These are phyloP conservation scores for Drosophila monieri DNA, from an alignment of 2,888 invertebrate species.

Conservation along the genomic window DNA sequence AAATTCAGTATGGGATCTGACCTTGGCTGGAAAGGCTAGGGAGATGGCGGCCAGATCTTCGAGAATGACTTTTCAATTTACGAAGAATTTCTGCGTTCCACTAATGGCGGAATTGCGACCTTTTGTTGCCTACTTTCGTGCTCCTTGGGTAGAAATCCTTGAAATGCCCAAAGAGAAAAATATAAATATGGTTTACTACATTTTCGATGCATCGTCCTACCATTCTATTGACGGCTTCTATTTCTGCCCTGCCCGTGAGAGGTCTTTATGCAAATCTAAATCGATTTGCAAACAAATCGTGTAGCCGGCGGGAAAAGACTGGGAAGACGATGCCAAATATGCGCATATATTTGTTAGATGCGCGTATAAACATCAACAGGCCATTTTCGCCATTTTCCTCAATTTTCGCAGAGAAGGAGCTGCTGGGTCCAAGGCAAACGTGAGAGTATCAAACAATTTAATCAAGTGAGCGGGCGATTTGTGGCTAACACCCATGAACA, in stretches of 20 bases:
- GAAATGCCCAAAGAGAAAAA: constrained; percentile 11
- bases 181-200: constrained; percentile 3
- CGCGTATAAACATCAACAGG: constrained; percentile 47
- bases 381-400: constrained; percentile 53
- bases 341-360: constrained; percentile 32
- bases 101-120: constrained; percentile 17
- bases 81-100: constrained; percentile 1
- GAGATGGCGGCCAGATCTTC: constrained; percentile 6
- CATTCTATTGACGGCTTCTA: constrained; percentile 15
- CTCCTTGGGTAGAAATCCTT: constrained; percentile 14
- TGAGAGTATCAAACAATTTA: constrained; percentile 61
- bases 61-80: constrained; percentile 28
- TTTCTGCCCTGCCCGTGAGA: constrained; percentile 4
- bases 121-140: constrained; percentile 18
- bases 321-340: constrained; percentile 28
- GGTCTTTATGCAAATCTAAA: constrained; percentile 49
- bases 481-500: constrained; percentile 55
- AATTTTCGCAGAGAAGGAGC: constrained; percentile 4
- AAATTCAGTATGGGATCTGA: constrained; percentile 23
- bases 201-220: constrained; percentile 16
- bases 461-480: constrained; percentile 66
- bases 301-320: constrained; percentile 8
- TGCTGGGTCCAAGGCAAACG: constrained; percentile 6
- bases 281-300: constrained; percentile 44
- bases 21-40: constrained; percentile 27